Evolutionary conservation across 2,888 invertebrate genomes (phyloP), one percentile per base, ranked within the genome.

Genomic region (Abscondita cerata): DNA sequence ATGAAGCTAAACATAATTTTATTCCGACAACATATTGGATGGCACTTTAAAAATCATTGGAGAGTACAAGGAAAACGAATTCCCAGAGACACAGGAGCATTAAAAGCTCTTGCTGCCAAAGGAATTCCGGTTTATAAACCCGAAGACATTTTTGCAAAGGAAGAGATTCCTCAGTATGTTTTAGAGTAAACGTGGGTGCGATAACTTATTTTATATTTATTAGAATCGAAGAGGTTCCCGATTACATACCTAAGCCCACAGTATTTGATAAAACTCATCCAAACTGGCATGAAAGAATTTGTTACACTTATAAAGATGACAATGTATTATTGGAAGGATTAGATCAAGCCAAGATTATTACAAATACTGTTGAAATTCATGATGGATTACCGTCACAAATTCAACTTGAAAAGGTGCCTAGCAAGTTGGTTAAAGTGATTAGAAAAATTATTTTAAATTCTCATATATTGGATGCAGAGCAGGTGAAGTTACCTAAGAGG

Each of bases 301-400:
- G 90, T 70, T 83, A 87, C 62, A 81, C 84, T 1, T 86, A 86
- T 61, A 82, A 81, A 56, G 86, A 89, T 68, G 79, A 82, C 33
- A 88, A 86, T 79, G 87, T 90, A 6, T 80, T 92, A 2, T 73
- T 92, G 18, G 87, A 89, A 80, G 95, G 94, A 9, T 73, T 90
- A 52, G 77, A 84, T 1, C 95, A 96, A 81, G 93, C 93, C 0
- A 89, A 91, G 80, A 81, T 89, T n/a, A 80, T 96, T 4, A 92
- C 92, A 1, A 95, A 95, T 75, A 87, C 92, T 1, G 80, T 93
- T 2, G 82, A 86, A 75, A 78, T 88, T 60, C 80, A 87, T 66
- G 80, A 86, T 40, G 84, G 81, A 59, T 81, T 92, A 52, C 91
- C 92, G 0, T 80, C 84, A 6, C 82, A 80, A 66, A 81, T 90